Percentiles rank a stretch among this genome's conserved stretches.
Conservation (phyloP, 2,888 invertebrate species). For the Drosophila parthenogenetica region DNA sequence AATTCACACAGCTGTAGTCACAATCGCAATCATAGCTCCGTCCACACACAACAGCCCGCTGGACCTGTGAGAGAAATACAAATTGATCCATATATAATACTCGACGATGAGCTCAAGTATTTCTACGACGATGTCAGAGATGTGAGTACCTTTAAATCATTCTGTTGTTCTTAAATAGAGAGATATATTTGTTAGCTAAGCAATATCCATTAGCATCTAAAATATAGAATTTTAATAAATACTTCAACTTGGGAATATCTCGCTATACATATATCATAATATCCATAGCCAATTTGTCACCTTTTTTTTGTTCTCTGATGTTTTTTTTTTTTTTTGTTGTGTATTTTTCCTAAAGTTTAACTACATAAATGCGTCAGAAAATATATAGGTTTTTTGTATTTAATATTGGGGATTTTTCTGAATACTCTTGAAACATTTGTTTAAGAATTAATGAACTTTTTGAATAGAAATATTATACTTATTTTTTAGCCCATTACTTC, state of each 20-base stretch:
- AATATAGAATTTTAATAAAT: background rate
- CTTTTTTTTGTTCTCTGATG: constrained; percentile 12
- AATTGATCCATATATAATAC: constrained; percentile 93
- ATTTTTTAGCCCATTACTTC: background rate
- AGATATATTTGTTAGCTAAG: no score
- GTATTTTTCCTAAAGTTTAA: background rate
- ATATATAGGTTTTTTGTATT: constrained; percentile 24
- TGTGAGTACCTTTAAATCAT: constrained; percentile 86
- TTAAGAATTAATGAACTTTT: background rate
- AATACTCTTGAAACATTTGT: background rate
- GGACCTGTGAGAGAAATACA: constrained; percentile 92
- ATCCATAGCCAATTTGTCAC: constrained; percentile 3
- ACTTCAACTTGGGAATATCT: background rate
- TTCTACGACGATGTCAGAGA: constrained; percentile 94
- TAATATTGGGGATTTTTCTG: background rate
- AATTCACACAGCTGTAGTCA: constrained; percentile 65
- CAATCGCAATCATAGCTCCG: constrained; percentile 88
- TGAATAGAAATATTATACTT: background rate
- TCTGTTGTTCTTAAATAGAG: no score
- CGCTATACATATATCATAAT: background rate
- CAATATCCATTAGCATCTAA: background rate
- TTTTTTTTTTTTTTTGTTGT: background rate
- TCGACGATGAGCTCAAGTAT: constrained; percentile 94
- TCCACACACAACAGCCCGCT: constrained; percentile 91
- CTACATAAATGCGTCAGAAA: constrained; percentile 20